Percentiles rank a stretch among this genome's conserved stretches.
Conservation (phyloP, 2,888 invertebrate species). For the Marasmarcha lunaedactyla region DNA sequence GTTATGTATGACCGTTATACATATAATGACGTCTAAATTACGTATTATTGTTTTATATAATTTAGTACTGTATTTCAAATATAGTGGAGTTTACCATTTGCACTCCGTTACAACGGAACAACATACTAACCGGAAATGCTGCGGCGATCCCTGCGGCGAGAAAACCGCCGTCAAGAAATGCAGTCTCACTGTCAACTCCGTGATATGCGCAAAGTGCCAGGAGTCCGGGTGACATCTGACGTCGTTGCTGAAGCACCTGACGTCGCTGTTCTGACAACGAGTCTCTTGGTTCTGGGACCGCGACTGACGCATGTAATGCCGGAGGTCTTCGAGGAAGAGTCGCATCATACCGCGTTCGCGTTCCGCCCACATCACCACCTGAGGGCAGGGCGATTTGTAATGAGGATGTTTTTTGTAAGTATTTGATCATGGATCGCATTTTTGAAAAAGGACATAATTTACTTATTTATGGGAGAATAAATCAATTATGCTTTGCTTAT, state of each 20-base stretch:
- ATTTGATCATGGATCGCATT: too few relatives aligned
- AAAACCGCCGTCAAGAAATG: conserved; percentile 94
- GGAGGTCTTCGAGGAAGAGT: conserved; percentile 89
- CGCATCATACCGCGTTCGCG: conserved; percentile 93
- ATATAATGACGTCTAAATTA: too few relatives aligned
- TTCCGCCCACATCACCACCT: conserved; percentile 93
- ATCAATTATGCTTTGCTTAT: too few relatives aligned
- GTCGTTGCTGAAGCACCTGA: neutral
- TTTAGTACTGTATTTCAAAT: too few relatives aligned
- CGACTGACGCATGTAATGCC: conserved; percentile 67
- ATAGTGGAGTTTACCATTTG: too few relatives aligned
- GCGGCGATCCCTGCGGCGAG: conserved; percentile 90
- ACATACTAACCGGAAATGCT: conserved; percentile 82
- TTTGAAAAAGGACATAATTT: too few relatives aligned
- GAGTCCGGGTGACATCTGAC: conserved; percentile 23
- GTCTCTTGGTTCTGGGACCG: conserved; percentile 14
- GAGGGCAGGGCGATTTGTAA: too few relatives aligned
- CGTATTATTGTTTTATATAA: too few relatives aligned
- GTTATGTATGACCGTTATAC: too few relatives aligned
- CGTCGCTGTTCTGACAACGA: neutral
- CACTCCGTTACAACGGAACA: too few relatives aligned
- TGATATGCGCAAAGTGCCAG: conserved; percentile 75
- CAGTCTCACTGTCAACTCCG: conserved; percentile 90
- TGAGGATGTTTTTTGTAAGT: neutral
- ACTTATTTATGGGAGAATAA: too few relatives aligned